Evolutionary conservation across 2,113 vertebrate species (phyloP), one percentile per base, ranked within the genome.

Genomic region (Gambusia holbrooki): DNA sequence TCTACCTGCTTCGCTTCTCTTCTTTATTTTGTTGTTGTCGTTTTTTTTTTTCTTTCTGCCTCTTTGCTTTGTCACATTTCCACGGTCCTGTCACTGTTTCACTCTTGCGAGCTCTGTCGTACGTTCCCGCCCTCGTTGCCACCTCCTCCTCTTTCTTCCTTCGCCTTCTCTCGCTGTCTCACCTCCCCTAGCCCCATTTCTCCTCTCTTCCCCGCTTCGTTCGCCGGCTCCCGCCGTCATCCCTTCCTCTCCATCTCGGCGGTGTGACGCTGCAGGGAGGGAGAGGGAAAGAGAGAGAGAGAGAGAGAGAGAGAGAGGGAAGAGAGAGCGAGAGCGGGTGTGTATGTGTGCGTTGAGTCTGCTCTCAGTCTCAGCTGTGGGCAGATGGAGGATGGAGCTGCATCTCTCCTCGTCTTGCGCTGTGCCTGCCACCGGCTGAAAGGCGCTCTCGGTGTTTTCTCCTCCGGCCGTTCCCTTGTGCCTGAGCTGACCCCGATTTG

Each of bases 261-360:
- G 94, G 96, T 95, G 95, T 93, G 93, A 92, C 91, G 93, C 92
- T 93, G 93, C 95, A 95, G 95, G 93, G 84, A 87, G 89, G 85
- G 84, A 75, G 32, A 86, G 73, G 37, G 82, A 68, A 76, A 80
- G 74, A 64, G 76, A 71, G 75, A 71, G 77, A 54, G 68, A n/a
- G n/a, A 71, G 48, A 51, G 14, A 51, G 48, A 51, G 19, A n/a
- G n/a, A 3, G 85, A 54, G 73, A 19, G 42, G 62, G 80, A 12
- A 71, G 48, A 51, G 14, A 51, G 48, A 51, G 19, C 10, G 70
- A 0, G 48, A 25, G 48, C 19, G 70, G 3, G 90, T 35, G 86
- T 54, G 79, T 71, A 81, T 82, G 77, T 86, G 86, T 70, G 89
- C 87, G 90, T 85, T 81, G 90, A 92, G 92, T 92, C 91, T 90